Conservation (phyloP, 2,888 invertebrate genomes). For the Heterodera filipjevi region DNA sequence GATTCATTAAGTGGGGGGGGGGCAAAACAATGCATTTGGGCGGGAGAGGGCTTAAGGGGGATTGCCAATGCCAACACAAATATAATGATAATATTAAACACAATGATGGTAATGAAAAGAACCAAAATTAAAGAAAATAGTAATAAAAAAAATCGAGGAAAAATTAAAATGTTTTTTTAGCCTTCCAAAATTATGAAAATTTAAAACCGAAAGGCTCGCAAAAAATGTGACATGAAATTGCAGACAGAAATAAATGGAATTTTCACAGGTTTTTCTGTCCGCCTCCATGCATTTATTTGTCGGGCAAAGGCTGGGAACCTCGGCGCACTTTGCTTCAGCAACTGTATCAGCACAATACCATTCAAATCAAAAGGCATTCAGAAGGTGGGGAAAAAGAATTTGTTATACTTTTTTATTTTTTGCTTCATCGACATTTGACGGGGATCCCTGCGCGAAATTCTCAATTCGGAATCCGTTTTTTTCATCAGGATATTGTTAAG, state of each 20-base stretch:
- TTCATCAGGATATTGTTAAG: too few relatives aligned
- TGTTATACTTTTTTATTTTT: background rate
- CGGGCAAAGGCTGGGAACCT: slow-evolving; percentile 92
- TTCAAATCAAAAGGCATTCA: background rate
- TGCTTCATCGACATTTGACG: too few relatives aligned
- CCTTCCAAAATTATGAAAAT: background rate
- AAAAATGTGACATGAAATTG: background rate
- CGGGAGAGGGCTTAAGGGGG: background rate
- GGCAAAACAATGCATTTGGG: background rate
- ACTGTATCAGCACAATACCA: slow-evolving; percentile 14
- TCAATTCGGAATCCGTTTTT: too few relatives aligned
- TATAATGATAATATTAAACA: background rate
- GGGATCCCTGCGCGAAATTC: too few relatives aligned
- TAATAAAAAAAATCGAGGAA: background rate
- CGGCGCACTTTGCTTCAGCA: slow-evolving; percentile 24
- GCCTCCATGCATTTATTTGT: slow-evolving; percentile 96
- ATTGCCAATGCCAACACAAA: slow-evolving; percentile 2
- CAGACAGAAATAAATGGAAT: background rate
- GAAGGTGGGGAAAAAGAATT: slow-evolving; percentile 3
- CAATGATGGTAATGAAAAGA: too few relatives aligned
- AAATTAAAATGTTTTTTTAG: background rate
- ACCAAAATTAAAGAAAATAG: background rate
- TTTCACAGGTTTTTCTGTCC: slow-evolving; percentile 86
- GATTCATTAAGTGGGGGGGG: background rate
- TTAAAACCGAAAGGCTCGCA: background rate